A percentile compares a stretch with the other conserved stretches of the same genome.
Conservation (phyloP, 2,888 invertebrate genomes). For the Cremastinae sp. region DNA sequence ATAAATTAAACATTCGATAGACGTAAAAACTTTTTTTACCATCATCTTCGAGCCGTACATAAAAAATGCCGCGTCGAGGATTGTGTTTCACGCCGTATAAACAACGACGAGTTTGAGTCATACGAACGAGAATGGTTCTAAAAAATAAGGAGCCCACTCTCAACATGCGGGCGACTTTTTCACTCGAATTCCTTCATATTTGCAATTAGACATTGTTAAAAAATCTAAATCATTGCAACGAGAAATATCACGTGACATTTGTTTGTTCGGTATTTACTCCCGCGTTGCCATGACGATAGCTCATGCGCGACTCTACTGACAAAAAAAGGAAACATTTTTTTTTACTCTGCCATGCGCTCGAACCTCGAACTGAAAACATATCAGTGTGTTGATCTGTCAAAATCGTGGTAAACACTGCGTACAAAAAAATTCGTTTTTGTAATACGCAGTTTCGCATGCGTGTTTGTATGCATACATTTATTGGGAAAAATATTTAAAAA, state of each 20-base stretch:
- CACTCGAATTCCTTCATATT: slow-evolving; percentile 8
- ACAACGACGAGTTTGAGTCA: slow-evolving; percentile 52
- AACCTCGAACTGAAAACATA: no score
- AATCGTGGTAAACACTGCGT: no score
- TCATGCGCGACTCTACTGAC: no score
- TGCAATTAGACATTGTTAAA: not conserved
- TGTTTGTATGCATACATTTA: no score
- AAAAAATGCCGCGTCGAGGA: slow-evolving; percentile 68
- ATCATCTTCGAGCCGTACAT: slow-evolving; percentile 66
- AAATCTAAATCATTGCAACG: not conserved
- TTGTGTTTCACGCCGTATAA: slow-evolving; percentile 66
- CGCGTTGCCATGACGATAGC: slow-evolving; percentile 25
- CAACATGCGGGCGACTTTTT: slow-evolving; percentile 43
- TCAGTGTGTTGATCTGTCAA: no score
- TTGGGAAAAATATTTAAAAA: no score
- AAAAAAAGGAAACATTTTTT: no score
- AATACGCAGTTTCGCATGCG: no score
- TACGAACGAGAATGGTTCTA: slow-evolving; percentile 53
- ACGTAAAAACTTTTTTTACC: slow-evolving; percentile 57
- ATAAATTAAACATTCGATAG: not conserved
- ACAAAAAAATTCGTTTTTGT: no score
- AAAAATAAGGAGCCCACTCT: slow-evolving; percentile 53
- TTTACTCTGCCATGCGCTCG: no score
- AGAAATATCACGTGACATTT: slow-evolving; percentile 28
- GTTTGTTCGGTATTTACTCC: slow-evolving; percentile 6